Percentiles rank a stretch among this genome's conserved stretches.
These are phyloP conservation scores for Zaprionus nigranus DNA, from an alignment of 1,140 invertebrate species.

Conservation along the genomic window DNA sequence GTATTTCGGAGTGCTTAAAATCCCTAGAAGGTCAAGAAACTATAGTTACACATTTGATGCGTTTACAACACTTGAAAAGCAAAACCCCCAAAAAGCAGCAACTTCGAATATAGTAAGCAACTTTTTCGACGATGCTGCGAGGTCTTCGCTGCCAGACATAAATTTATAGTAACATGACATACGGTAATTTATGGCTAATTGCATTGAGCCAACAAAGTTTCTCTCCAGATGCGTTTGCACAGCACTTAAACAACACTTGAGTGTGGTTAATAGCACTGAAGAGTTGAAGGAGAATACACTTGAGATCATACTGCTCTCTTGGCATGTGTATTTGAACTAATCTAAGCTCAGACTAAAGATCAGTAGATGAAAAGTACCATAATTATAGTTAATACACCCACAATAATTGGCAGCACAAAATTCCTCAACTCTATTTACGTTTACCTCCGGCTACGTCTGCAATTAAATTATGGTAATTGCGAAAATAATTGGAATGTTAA, in stretches of 20 bases:
- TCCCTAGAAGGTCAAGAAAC: neutral
- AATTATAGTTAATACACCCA: slow-evolving; percentile 4
- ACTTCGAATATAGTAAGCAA: neutral
- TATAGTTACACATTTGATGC: neutral
- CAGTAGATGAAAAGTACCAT: neutral
- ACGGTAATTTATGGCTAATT: slow-evolving; percentile 10
- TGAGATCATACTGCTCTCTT: neutral
- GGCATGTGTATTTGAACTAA: neutral
- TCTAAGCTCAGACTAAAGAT: neutral
- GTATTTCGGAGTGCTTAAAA: neutral
- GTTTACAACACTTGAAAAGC: neutral
- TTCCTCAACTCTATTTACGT: neutral
- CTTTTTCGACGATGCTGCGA: neutral
- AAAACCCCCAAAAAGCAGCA: neutral
- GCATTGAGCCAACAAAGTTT: neutral
- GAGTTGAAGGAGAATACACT: neutral
- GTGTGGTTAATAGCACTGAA: neutral
- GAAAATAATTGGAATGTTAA: slow-evolving; percentile 7
- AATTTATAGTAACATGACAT: slow-evolving; percentile 1
- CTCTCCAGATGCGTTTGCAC: neutral
- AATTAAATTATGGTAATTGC: slow-evolving; percentile 11
- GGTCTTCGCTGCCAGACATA: neutral
- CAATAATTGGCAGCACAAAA: neutral
- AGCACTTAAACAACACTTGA: neutral
- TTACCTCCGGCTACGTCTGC: slow-evolving; percentile 1